Conservation (phyloP, 1,140 invertebrate species). For the Manduca sexta region DNA sequence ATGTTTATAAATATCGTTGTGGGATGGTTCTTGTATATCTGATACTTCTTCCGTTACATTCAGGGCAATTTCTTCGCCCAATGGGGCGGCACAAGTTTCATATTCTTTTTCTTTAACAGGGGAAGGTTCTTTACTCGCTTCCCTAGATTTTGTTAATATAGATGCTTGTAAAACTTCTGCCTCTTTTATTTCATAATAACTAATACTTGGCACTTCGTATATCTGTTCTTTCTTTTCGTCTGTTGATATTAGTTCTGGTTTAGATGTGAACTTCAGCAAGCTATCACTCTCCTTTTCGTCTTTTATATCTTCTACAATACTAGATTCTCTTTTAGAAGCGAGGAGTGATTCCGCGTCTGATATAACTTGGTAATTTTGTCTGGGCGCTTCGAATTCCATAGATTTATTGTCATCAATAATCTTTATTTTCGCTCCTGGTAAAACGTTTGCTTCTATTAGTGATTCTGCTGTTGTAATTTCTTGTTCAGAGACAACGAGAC, state of each 20-base stretch:
- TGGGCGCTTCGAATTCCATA: too few species aligned
- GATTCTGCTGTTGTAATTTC: not conserved
- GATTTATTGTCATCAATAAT: too few species aligned
- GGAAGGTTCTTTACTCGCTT: constrained; percentile 6
- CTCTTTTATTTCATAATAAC: constrained; percentile 31
- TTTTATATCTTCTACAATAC: too few species aligned
- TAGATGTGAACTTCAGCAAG: too few species aligned
- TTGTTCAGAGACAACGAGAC: constrained; percentile 2
- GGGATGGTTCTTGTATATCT: not conserved
- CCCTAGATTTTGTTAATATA: constrained; percentile 1
- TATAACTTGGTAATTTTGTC: not conserved
- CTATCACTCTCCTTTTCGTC: too few species aligned
- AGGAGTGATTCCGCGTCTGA: not conserved
- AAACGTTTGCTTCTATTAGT: too few species aligned
- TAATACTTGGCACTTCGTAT: constrained; percentile 18
- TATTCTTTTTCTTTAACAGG: not conserved
- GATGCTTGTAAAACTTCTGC: constrained; percentile 26
- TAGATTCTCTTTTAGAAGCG: not conserved
- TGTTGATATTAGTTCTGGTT: too few species aligned
- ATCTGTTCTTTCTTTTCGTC: not conserved
- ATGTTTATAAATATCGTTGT: not conserved
- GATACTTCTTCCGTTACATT: not conserved
- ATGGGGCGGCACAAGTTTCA: not conserved
- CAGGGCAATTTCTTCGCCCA: not conserved
- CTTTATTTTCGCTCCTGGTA: too few species aligned